A percentile compares a stretch with the other conserved stretches of the same genome.
Conservation (phyloP, 1,140 invertebrate genomes). For the Heliconius hewitsoni region DNA sequence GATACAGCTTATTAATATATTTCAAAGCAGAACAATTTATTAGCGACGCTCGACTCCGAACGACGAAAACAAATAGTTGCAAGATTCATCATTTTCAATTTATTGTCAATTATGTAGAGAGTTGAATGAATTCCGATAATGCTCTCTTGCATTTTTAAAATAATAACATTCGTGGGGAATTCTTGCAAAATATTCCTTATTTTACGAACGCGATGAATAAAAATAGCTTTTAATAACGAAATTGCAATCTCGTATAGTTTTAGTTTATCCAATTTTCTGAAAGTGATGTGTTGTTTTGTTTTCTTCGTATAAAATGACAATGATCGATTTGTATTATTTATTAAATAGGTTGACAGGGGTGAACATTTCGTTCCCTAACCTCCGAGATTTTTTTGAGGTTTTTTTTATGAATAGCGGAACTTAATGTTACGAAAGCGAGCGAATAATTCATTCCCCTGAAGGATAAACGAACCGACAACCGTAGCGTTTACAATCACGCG, state of each 20-base stretch:
- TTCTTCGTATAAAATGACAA: too few species aligned
- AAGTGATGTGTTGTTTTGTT: neutral
- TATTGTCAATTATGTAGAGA: conserved; percentile 34
- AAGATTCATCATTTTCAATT: conserved; percentile 32
- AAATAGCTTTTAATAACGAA: neutral
- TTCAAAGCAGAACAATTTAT: neutral
- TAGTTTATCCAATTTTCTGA: neutral
- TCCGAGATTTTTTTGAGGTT: too few species aligned
- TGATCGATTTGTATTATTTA: too few species aligned
- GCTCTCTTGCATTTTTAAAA: conserved; percentile 32
- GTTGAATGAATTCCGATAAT: conserved; percentile 32
- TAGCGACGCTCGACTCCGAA: neutral
- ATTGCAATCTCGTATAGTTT: neutral
- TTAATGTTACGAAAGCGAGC: too few species aligned
- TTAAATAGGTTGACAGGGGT: too few species aligned
- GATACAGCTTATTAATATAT: neutral
- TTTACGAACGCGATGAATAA: neutral
- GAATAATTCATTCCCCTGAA: too few species aligned
- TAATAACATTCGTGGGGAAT: neutral
- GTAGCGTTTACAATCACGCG: too few species aligned
- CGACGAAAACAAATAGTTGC: conserved; percentile 2
- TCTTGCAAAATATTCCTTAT: neutral
- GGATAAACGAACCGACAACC: too few species aligned
- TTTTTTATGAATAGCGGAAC: too few species aligned
- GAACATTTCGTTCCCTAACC: too few species aligned